A percentile compares a stretch with the other conserved stretches of the same genome.
These are phyloP conservation scores for Troides aeacus DNA, from an alignment of 2,888 invertebrate genomes.

Conservation along the genomic window DNA sequence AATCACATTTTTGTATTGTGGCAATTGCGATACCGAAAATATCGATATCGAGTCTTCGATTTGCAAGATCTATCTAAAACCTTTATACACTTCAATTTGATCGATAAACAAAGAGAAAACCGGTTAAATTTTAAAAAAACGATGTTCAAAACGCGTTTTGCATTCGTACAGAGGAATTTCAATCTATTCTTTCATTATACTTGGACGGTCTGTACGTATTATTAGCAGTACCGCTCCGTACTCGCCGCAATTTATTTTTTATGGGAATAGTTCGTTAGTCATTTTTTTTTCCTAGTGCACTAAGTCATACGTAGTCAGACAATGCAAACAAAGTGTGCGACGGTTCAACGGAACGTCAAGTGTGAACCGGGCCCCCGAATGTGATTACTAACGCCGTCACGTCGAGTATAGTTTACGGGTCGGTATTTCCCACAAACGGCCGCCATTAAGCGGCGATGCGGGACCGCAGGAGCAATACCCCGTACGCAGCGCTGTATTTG, in stretches of 20 bases:
- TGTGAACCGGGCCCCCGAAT: slow-evolving; percentile 38
- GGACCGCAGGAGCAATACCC: slow-evolving; percentile 47
- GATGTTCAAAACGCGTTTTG: too few species aligned
- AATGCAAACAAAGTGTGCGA: slow-evolving; percentile 1
- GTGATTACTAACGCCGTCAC: slow-evolving; percentile 54
- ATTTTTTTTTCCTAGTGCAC: neutral
- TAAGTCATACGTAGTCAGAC: neutral
- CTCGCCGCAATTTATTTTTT: neutral
- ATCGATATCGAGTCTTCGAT: too few species aligned
- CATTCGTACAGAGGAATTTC: too few species aligned
- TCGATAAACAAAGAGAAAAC: too few species aligned
- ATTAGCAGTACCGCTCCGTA: neutral
- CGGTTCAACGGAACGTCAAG: slow-evolving; percentile 20
- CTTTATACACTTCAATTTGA: too few species aligned
- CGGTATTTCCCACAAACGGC: slow-evolving; percentile 50
- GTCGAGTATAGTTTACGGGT: slow-evolving; percentile 39
- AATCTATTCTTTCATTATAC: neutral
- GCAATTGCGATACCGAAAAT: too few species aligned
- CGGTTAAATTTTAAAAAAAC: too few species aligned
- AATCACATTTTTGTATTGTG: too few species aligned
- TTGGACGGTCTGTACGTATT: neutral
- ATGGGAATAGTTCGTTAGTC: neutral
- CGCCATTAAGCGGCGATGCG: slow-evolving; percentile 34
- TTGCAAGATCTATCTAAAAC: too few species aligned
- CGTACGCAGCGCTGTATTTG: slow-evolving; percentile 16